phyloP scores from a whole-genome alignment of 2,888 invertebrate species.

The Dugesia japonica region DNA sequence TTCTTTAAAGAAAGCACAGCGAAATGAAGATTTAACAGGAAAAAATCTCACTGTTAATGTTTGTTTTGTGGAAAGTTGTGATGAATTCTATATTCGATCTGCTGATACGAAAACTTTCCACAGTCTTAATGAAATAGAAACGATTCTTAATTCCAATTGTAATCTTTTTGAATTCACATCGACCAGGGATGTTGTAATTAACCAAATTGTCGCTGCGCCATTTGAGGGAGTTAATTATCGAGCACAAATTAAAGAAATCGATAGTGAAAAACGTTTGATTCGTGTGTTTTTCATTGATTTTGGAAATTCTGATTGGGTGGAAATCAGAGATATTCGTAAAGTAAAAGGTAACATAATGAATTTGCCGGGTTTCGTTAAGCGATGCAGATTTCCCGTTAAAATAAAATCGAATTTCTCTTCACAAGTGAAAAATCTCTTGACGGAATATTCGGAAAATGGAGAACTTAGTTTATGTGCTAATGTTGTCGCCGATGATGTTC shows the following conservation, averaged over 20 bases:
- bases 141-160: neutral
- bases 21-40: neutral
- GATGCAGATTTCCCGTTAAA: neutral
- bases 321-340: neutral
- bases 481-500: too few species aligned
- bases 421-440: too few species aligned
- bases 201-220: neutral
- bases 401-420: neutral
- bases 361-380: neutral
- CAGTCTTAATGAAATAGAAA: neutral
- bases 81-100: neutral
- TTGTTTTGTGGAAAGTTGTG: neutral
- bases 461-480: too few species aligned
- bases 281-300: constrained; percentile 3
- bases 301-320: neutral
- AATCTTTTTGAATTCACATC: neutral
- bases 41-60: neutral
- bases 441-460: too few species aligned
- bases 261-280: neutral
- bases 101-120: neutral
- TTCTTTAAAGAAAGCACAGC: too few species aligned
- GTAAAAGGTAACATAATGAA: neutral
- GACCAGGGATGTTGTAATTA: neutral
- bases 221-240: neutral
- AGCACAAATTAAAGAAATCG: neutral